phyloP scores from a whole-genome alignment of 30 jellyfish, hydroid and myxozoan species.

The Mastigias papua region DNA sequence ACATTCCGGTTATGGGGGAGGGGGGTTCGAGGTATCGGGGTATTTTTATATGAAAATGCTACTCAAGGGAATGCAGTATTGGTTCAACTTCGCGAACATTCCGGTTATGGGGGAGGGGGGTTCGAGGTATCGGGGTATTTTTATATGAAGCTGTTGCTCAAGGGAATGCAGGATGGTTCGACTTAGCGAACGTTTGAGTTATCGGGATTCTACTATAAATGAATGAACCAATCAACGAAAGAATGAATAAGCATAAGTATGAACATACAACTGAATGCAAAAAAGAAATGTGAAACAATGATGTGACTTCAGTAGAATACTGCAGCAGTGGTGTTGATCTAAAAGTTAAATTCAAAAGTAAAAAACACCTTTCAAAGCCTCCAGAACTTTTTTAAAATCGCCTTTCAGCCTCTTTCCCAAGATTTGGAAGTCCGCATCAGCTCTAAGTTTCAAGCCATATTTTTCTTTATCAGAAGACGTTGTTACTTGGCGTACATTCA shows the following conservation, averaged over 20 bases:
- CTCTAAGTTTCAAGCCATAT: conserved; percentile 91
- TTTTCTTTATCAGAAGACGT: conserved; percentile 89
- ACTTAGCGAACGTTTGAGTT: too few species aligned
- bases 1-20: too few species aligned
- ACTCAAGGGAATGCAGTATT: too few species aligned
- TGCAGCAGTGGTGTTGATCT: neutral
- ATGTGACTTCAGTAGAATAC: too few species aligned
- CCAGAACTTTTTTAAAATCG: conserved; percentile 91
- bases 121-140: too few species aligned
- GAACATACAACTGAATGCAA: neutral
- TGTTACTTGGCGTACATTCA: conserved; percentile 84
- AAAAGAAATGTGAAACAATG: neutral
- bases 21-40: too few species aligned
- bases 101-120: too few species aligned
- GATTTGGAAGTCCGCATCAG: conserved; percentile 88
- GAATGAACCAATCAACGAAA: neutral
- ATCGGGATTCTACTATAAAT: too few species aligned
- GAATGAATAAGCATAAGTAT: neutral
- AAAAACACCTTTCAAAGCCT: conserved; percentile 80
- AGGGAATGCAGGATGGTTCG: too few species aligned
- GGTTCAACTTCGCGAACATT: too few species aligned
- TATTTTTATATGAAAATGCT: too few species aligned
- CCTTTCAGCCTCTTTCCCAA: conserved; percentile 91
- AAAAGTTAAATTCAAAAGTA: neutral
- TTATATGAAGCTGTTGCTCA: too few species aligned